phyloP scores from a whole-genome alignment of 2,888 invertebrate genomes.

The Chouioia cunea region DNA sequence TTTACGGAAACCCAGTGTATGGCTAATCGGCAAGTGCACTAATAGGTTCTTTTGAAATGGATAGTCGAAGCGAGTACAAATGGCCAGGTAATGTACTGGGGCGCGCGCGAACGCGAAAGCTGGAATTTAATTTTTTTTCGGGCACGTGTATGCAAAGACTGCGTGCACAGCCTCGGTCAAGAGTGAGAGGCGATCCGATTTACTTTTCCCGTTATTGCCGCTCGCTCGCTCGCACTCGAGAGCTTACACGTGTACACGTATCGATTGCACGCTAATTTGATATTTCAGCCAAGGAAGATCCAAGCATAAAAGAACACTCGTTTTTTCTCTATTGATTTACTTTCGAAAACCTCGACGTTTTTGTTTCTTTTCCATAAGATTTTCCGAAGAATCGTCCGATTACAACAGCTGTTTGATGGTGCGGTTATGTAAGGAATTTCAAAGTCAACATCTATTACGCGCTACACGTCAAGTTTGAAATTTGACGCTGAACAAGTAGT shows the following conservation, averaged over 20 bases:
- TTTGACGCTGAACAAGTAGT: too few relatives aligned
- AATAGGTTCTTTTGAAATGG: slow-evolving; percentile 40
- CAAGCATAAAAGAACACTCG: too few relatives aligned
- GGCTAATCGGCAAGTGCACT: slow-evolving; percentile 7
- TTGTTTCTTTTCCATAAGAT: too few relatives aligned
- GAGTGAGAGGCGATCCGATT: slow-evolving; percentile 65
- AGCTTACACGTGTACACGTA: slow-evolving; percentile 6
- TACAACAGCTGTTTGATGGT: too few relatives aligned
- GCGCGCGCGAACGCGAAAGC: slow-evolving; percentile 25
- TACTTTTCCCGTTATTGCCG: slow-evolving; percentile 64
- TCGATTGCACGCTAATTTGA: background rate
- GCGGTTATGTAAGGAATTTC: too few relatives aligned
- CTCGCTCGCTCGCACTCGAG: slow-evolving; percentile 47
- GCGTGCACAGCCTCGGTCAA: slow-evolving; percentile 50
- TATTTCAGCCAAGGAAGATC: too few relatives aligned
- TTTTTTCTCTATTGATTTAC: too few relatives aligned
- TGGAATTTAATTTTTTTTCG: slow-evolving; percentile 55
- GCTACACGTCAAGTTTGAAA: too few relatives aligned
- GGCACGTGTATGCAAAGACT: slow-evolving; percentile 6
- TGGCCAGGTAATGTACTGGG: slow-evolving; percentile 6
- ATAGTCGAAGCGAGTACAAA: slow-evolving; percentile 1
- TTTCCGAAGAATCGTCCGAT: too few relatives aligned
- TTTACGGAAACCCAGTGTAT: too few relatives aligned
- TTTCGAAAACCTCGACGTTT: too few relatives aligned
- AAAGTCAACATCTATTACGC: too few relatives aligned